Conservation (phyloP, 2,797 vertebrate species). For the Enteromius afrohamiltoni region DNA sequence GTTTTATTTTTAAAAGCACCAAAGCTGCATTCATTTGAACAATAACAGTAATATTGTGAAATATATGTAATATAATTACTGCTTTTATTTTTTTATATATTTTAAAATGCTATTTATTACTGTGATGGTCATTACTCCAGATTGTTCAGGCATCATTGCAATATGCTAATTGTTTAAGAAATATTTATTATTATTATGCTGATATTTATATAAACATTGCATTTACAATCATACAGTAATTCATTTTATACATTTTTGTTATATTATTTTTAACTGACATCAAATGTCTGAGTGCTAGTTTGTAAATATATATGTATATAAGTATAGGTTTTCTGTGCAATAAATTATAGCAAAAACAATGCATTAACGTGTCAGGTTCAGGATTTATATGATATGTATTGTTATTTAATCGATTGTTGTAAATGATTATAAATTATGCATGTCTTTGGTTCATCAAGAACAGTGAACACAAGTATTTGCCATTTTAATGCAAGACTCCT, state of each 20-base stretch:
- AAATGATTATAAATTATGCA: not conserved
- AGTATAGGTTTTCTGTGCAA: too few relatives aligned
- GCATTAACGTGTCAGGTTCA: too few relatives aligned
- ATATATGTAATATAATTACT: not conserved
- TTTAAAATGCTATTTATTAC: not conserved
- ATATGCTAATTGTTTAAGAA: not conserved
- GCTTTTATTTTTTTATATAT: not conserved
- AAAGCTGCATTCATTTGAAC: not conserved
- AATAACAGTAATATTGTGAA: not conserved
- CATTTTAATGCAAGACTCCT: not conserved
- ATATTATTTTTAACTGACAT: too few relatives aligned
- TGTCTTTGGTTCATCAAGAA: not conserved
- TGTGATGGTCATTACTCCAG: not conserved
- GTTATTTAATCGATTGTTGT: too few relatives aligned
- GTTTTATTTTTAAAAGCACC: not conserved
- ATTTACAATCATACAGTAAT: not conserved
- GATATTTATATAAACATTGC: not conserved
- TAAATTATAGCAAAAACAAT: too few relatives aligned
- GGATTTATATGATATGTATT: too few relatives aligned
- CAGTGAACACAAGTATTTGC: not conserved
- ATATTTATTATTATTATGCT: not conserved
- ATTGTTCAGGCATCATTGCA: not conserved
- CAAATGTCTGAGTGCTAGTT: too few relatives aligned
- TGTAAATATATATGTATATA: too few relatives aligned
- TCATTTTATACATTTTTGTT: not conserved